Conservation (phyloP, 2,888 invertebrate genomes). For the Torymus auratus region DNA sequence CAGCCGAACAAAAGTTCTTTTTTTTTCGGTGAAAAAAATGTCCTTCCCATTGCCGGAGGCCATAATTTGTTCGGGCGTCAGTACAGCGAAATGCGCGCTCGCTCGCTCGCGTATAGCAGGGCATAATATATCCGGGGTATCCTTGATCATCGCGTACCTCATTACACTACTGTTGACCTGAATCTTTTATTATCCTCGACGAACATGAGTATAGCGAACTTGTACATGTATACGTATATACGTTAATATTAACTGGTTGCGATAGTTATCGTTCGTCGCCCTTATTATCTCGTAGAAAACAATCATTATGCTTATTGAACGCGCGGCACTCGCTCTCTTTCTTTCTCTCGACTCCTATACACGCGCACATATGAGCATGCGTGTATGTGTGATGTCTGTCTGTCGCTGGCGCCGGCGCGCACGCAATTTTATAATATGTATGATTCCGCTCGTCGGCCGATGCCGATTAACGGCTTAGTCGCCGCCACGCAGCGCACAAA, state of each 20-base stretch:
- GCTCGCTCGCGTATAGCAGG: not conserved
- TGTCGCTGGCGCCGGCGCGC: constrained; percentile 37
- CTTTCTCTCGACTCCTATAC: not conserved
- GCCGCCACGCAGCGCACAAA: not conserved
- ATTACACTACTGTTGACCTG: constrained; percentile 70
- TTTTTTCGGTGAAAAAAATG: constrained; percentile 43
- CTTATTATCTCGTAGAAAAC: constrained; percentile 72
- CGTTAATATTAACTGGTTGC: constrained; percentile 34
- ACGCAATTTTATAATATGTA: constrained; percentile 53
- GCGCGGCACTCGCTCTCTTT: constrained; percentile 16
- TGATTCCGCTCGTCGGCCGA: constrained; percentile 28
- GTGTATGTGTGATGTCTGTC: not conserved
- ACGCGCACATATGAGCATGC: not conserved
- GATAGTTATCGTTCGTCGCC: constrained; percentile 60
- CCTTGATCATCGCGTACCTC: constrained; percentile 62
- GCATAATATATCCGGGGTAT: constrained; percentile 53
- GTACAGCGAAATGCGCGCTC: constrained; percentile 38
- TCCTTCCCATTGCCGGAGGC: constrained; percentile 46
- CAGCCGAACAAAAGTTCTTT: constrained; percentile 55
- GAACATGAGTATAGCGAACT: constrained; percentile 48
- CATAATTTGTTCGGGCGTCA: constrained; percentile 57
- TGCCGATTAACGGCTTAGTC: constrained; percentile 48
- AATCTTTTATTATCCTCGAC: constrained; percentile 71
- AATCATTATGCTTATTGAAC: constrained; percentile 72
- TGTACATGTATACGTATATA: not conserved